Conservation (phyloP, 1,140 invertebrate species). For the Ctenoplectra terminalis region DNA sequence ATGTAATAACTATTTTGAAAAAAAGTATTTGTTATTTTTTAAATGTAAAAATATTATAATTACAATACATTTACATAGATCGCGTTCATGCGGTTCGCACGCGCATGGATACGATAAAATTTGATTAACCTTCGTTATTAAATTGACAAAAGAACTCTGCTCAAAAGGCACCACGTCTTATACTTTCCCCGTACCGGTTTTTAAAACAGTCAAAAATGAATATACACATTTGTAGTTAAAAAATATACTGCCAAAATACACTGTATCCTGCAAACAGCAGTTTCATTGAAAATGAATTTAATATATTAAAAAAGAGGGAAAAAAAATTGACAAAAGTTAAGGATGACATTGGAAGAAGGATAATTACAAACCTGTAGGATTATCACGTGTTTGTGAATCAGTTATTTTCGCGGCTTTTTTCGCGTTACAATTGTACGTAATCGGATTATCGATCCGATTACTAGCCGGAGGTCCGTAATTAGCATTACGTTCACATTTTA, state of each 20-base stretch:
- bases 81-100: too few relatives aligned
- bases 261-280: too few relatives aligned
- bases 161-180: too few relatives aligned
- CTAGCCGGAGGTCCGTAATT: neutral
- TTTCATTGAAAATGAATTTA: too few relatives aligned
- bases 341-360: neutral
- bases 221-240: too few relatives aligned
- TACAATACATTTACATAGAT: neutral
- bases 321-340: neutral
- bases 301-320: too few relatives aligned
- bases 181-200: too few relatives aligned
- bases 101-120: neutral
- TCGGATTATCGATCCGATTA: slow-evolving; percentile 46
- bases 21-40: too few relatives aligned
- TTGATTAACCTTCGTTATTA: neutral
- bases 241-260: too few relatives aligned
- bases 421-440: slow-evolving; percentile 16
- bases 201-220: too few relatives aligned
- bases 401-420: neutral
- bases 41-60: too few relatives aligned
- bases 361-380: neutral
- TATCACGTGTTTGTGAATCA: neutral
- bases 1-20: too few relatives aligned
- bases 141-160: neutral
- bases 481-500: slow-evolving; percentile 44